Base-by-base conservation (phyloP, 2,113 vertebrate species). In the Pterophyllum scalare region DNA sequence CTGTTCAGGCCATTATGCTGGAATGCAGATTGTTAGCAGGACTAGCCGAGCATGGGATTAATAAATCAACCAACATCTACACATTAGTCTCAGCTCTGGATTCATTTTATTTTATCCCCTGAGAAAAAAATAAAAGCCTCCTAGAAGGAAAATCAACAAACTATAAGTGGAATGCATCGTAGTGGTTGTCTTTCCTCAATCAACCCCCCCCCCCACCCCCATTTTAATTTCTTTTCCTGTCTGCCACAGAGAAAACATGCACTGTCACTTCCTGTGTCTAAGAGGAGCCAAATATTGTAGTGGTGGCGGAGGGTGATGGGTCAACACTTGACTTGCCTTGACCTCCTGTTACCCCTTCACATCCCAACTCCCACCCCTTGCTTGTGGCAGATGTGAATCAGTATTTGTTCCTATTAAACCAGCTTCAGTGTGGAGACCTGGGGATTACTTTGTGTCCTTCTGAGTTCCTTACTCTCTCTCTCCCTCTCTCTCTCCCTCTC, bases 151-250 rank as follows among this genome's bases (percentile, higher is more conserved):
- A 75, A 19, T 15, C 12, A 79, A 22, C 31, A 59, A 80, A 33
- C 64, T 20, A 77, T 33, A 76, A 33, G 65, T 14, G 49, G 28
- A 82, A 49, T 43, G 57, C 49, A 72, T 86, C 7, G 8, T 65
- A 76, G 58, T 75, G 43, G 26, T 65, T 87, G 70, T 70, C 80
- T 77, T 19, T 67, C 75, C 79, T 62, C 56, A 59, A 20, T 81
- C 85, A n/a, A 13, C 80, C 24, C 61, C 57, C 86, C 81, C 31
- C n/a, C 56, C 61, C 35, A 2, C 8, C 80, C 61, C 58, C 60
- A 75, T 84, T 89, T 93, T 87, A 89, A 92, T 93, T 90, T 92
- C 61, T 82, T 91, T 96, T 95, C 94, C 90, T 96, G 91, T 95
- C 87, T 87, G 87, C 88, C 43, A 84, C 79, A 26, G 87, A 93